These are phyloP conservation scores for Stomorhina lunata DNA, from an alignment of 2,888 invertebrate genomes.

Conservation along the genomic window DNA sequence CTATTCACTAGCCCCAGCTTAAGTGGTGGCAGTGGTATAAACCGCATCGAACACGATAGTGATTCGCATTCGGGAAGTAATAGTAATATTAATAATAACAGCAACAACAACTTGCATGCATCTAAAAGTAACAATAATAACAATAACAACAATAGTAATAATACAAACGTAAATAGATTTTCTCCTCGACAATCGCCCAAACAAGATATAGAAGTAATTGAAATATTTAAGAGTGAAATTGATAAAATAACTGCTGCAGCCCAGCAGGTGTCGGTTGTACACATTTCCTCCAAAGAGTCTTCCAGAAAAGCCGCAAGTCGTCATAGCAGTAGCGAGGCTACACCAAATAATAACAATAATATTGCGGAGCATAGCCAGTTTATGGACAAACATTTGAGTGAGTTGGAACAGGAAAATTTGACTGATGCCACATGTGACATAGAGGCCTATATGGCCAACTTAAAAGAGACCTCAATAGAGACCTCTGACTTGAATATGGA, in stretches of 20 bases:
- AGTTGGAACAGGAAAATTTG: constrained; percentile 78
- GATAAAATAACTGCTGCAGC: constrained; percentile 73
- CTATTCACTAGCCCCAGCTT: constrained; percentile 70
- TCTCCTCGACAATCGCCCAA: constrained; percentile 79
- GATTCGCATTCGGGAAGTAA: constrained; percentile 49
- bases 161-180: constrained; percentile 43
- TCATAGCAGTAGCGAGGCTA: constrained; percentile 67
- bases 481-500: constrained; percentile 72
- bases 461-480: constrained; percentile 79
- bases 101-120: constrained; percentile 55
- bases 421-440: constrained; percentile 79
- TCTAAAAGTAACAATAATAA: constrained; percentile 42
- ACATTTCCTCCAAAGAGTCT: constrained; percentile 74
- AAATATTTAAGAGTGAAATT: constrained; percentile 78
- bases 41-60: constrained; percentile 46
- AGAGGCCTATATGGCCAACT: constrained; percentile 79
- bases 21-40: constrained; percentile 52
- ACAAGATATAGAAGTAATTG: constrained; percentile 78
- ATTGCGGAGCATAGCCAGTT: constrained; percentile 72
- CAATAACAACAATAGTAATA: constrained; percentile 49
- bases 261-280: constrained; percentile 77
- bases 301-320: constrained; percentile 66
- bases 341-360: no score
- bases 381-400: constrained; percentile 80
- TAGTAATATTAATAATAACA: constrained; percentile 33